Evolutionary conservation across 2,113 vertebrate species (phyloP), one percentile per base, ranked within the genome.

Genomic region (Corythoichthys intestinalis): DNA sequence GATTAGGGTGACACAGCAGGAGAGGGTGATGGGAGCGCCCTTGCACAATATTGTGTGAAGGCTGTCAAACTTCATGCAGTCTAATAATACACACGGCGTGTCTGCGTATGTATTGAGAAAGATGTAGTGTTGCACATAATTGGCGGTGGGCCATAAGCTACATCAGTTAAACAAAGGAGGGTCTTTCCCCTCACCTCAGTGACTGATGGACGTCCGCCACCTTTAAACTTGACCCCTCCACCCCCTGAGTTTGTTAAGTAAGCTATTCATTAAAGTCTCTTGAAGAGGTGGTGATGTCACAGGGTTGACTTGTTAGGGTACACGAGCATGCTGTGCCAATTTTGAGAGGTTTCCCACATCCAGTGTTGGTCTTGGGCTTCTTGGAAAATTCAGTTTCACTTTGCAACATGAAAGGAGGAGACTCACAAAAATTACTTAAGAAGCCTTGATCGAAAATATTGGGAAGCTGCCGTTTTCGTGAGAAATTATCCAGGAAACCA

Each of bases 1-100:
- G 80, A 87, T 85, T 83, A 80, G 75, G 86, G 85, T 87, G 83
- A 83, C 85, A 69, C 89, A 90, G 87, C 79, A 82, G 81, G 88
- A 86, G 83, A 87, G 88, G 82, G 81, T 78, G 83, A 87, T 83
- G 83, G 83, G 56, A 85, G 83, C 70, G 78, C 79, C 81, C 83
- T 87, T 79, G 81, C 80, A 87, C 83, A 85, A 81, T 82, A 89
- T 84, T 87, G 87, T 85, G 83, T 83, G 87, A 91, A 87, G 81
- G 84, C 88, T 89, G 88, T 90, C 88, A 88, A 90, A 85, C 75
- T 88, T 78, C 71, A 86, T 73, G 81, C 85, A 80, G 66, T 66
- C 81, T 78, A 83, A 89, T 87, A 86, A 84, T 83, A 87, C 78
- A 76, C 78, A 73, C 71, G 77, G 76, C 84, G 79, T 73, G 84